These are phyloP conservation scores for Arizona elegans DNA, from an alignment of 2,113 vertebrate species.

Conservation along the genomic window DNA sequence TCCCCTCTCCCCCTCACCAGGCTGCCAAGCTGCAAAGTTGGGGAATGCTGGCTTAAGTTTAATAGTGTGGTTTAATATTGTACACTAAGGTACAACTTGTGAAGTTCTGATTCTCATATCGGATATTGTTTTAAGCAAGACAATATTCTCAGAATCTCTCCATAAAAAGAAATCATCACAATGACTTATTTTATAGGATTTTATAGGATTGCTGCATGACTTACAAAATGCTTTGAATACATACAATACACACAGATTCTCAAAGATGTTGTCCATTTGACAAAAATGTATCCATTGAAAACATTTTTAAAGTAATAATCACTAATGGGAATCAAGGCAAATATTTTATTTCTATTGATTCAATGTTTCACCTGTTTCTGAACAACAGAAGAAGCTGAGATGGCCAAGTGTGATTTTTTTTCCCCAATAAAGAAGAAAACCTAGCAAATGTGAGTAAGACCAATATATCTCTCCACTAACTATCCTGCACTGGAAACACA, in stretches of 20 bases:
- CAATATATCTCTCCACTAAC: slow-evolving; percentile 20
- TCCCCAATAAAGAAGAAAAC: neutral
- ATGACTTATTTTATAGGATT: too few relatives aligned
- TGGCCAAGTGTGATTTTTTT: neutral
- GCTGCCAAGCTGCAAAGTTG: neutral
- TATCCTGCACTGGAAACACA: neutral
- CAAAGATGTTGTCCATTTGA: neutral
- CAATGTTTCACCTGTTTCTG: neutral
- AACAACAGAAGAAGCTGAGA: neutral
- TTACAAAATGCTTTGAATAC: neutral
- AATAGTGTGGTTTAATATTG: neutral
- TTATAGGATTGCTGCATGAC: too few relatives aligned
- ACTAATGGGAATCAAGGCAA: neutral
- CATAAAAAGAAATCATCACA: too few relatives aligned
- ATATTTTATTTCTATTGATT: neutral
- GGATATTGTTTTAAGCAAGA: neutral
- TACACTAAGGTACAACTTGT: neutral
- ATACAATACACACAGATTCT: too few relatives aligned
- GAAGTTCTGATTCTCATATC: neutral
- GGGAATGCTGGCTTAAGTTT: neutral
- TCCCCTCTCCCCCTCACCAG: neutral
- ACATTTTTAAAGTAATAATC: neutral
- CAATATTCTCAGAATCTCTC: neutral
- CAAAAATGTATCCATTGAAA: neutral
- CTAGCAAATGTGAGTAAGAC: neutral